Percentiles rank a stretch among this genome's conserved stretches.
Evolutionary conservation across 2,113 vertebrate species (phyloP).

Genomic region (Sphaerodactylus townsendi): DNA sequence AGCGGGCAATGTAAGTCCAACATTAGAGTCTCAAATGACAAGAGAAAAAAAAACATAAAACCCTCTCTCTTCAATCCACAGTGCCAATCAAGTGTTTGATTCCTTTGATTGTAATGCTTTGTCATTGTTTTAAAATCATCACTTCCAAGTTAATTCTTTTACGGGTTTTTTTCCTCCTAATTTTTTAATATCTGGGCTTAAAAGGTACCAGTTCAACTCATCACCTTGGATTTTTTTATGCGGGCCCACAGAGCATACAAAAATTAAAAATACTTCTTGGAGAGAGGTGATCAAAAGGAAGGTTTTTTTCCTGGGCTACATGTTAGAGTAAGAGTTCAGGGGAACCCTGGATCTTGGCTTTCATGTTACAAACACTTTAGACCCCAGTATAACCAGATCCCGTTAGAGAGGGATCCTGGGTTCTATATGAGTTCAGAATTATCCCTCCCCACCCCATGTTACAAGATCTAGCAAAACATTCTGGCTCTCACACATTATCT

Average conservation of each 20-base stretch:
- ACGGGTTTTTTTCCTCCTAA: slow-evolving; percentile 6
- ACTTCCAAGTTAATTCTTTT: slow-evolving; percentile 6
- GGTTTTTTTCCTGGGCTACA: background rate
- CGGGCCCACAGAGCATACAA: background rate
- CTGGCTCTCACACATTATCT: background rate
- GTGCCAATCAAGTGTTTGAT: slow-evolving; percentile 55
- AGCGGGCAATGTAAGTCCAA: slow-evolving; percentile 99
- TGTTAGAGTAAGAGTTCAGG: no score
- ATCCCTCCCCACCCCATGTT: background rate
- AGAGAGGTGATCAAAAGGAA: background rate
- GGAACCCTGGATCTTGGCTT: background rate
- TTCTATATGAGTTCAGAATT: background rate
- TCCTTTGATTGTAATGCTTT: slow-evolving; percentile 45
- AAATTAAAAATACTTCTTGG: slow-evolving; percentile 12
- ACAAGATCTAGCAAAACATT: background rate
- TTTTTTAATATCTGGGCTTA: background rate
- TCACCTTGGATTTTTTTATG: slow-evolving; percentile 20
- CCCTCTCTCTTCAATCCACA: slow-evolving; percentile 83
- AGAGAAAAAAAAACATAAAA: slow-evolving; percentile 97
- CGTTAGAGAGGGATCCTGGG: background rate
- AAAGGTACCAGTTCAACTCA: background rate
- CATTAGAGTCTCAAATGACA: slow-evolving; percentile 97
- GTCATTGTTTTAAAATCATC: slow-evolving; percentile 25
- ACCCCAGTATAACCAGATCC: background rate
- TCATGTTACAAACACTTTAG: background rate